Evolutionary conservation across 2,113 vertebrate genomes (phyloP).

Genomic region (Phycodurus eques): DNA sequence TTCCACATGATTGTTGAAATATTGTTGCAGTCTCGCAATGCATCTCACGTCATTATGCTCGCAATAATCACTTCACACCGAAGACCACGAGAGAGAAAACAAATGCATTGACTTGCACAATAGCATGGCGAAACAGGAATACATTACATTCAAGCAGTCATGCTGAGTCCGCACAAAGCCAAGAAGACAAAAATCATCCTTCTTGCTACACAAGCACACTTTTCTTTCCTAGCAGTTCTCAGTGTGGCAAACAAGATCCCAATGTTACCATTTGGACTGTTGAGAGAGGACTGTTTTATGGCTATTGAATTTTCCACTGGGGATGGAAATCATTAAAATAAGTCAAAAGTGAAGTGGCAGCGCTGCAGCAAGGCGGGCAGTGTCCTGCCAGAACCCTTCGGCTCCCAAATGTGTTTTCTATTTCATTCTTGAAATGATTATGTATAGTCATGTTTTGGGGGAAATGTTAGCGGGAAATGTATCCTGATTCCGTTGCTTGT

Average conservation of each 20-base stretch:
- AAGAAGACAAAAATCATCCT: neutral
- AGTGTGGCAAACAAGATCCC: too few species aligned
- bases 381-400: neutral
- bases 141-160: conserved; percentile 44
- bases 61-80: conserved; percentile 17
- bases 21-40: neutral
- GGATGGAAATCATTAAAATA: too few species aligned
- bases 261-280: too few species aligned
- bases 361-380: too few species aligned
- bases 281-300: too few species aligned
- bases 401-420: neutral
- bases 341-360: too few species aligned
- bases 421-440: too few species aligned
- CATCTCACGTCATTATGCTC: neutral
- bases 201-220: too few species aligned
- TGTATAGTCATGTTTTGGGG: neutral
- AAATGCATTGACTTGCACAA: conserved; percentile 40
- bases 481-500: neutral
- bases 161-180: conserved; percentile 22
- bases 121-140: conserved; percentile 36
- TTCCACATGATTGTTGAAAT: neutral
- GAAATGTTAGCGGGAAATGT: neutral
- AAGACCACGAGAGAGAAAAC: conserved; percentile 17
- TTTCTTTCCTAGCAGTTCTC: too few species aligned
- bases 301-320: too few species aligned